Evolutionary conservation across 2,797 vertebrate species (phyloP).

Genomic region (Agapornis canus): DNA sequence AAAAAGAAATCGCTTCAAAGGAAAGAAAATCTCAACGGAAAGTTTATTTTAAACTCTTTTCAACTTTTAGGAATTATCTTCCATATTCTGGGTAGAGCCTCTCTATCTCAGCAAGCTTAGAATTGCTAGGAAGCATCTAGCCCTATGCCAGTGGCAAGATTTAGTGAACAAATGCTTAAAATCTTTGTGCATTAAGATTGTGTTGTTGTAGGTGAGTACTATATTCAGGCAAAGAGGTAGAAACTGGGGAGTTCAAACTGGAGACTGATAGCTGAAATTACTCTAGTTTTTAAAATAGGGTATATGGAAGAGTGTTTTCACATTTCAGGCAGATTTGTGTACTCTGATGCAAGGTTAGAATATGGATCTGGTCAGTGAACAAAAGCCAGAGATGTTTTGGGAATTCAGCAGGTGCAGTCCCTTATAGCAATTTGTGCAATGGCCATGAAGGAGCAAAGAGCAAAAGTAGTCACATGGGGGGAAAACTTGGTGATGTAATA

Average conservation of each 20-base stretch:
- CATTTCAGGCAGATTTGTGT: neutral
- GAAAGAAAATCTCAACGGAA: neutral
- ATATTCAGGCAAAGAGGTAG: neutral
- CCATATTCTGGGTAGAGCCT: neutral
- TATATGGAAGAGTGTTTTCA: neutral
- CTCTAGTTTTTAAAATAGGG: neutral
- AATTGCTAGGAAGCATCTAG: neutral
- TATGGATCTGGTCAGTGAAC: neutral
- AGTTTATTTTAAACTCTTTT: neutral
- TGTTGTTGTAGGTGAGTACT: fast-evolving
- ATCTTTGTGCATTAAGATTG: neutral
- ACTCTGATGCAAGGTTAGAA: neutral
- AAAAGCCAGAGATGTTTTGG: fast-evolving
- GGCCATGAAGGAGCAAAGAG: neutral
- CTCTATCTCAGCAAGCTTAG: neutral
- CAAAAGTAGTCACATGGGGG: neutral
- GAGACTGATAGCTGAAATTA: neutral
- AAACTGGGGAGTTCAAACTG: neutral
- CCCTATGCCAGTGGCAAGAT: neutral
- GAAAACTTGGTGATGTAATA: neutral
- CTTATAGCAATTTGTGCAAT: neutral
- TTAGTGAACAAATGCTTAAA: neutral
- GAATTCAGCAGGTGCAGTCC: neutral
- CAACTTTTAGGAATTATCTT: neutral
- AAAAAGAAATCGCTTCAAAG: neutral